Evolutionary conservation across 2,797 vertebrate genomes (phyloP).

Genomic region (Epinephelus awoara): DNA sequence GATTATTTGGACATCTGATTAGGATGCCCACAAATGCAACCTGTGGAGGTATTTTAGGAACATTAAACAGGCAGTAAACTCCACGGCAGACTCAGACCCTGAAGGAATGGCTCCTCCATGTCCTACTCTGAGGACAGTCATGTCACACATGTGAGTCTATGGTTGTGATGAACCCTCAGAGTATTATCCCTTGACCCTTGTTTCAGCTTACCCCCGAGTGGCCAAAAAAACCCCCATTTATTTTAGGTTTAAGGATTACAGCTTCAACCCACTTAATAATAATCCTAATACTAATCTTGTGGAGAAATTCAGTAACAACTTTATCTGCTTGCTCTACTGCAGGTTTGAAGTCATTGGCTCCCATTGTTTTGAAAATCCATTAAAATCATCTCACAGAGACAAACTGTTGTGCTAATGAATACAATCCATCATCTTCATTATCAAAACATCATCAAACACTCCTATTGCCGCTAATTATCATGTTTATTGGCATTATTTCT

Average conservation of each 20-base stretch:
- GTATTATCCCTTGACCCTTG: too few relatives aligned
- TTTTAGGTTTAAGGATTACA: neutral
- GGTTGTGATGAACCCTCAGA: too few relatives aligned
- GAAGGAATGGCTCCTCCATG: too few relatives aligned
- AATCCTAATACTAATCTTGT: neutral
- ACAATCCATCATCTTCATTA: constrained; percentile 43
- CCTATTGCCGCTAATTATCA: constrained; percentile 16
- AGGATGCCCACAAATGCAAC: too few relatives aligned
- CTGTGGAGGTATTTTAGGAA: too few relatives aligned
- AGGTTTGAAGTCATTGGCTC: constrained; percentile 26
- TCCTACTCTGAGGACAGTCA: too few relatives aligned
- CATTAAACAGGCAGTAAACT: too few relatives aligned
- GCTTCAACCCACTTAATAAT: neutral
- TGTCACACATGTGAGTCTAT: too few relatives aligned
- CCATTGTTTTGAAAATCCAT: constrained; percentile 37
- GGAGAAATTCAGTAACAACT: neutral
- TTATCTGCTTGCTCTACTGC: constrained; percentile 12
- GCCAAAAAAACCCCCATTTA: neutral
- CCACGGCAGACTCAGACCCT: too few relatives aligned
- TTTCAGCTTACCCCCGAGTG: neutral
- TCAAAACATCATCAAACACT: constrained; percentile 25
- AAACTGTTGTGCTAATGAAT: constrained; percentile 26
- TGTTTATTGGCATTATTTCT: constrained; percentile 6
- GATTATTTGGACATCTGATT: too few relatives aligned
- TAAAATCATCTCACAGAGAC: constrained; percentile 16